These are phyloP conservation scores for Saguinus imperator DNA, from an alignment of 2,113 vertebrate species.

Conservation along the genomic window DNA sequence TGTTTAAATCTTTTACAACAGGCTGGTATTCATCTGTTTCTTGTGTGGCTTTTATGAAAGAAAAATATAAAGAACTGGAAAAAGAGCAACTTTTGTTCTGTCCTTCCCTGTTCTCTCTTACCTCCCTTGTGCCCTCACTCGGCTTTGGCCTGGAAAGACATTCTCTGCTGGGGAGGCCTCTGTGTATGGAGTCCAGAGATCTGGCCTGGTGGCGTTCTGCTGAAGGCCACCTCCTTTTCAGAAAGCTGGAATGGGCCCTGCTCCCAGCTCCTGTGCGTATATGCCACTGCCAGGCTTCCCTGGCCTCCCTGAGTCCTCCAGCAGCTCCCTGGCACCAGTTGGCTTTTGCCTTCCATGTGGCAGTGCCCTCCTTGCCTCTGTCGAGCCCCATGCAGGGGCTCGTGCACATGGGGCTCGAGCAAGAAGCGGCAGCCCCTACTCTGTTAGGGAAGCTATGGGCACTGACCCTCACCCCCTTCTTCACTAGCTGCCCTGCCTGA, in stretches of 20 bases:
- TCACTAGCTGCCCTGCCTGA: not conserved
- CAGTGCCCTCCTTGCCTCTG: not conserved
- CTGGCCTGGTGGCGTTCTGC: not conserved
- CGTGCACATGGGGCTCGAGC: rapidly evolving
- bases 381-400: not conserved
- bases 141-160: not conserved
- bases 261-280: not conserved
- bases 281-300: not conserved
- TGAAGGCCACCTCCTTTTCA: not conserved
- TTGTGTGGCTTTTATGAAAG: constrained; percentile 48
- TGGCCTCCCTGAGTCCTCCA: not conserved
- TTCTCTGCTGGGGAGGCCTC: not conserved
- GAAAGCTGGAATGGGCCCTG: not conserved
- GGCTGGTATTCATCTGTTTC: constrained; percentile 35
- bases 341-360: not conserved
- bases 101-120: not conserved
- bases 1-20: not conserved
- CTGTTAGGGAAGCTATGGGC: not conserved
- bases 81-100: not conserved
- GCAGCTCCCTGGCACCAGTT: not conserved
- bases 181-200: not conserved
- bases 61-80: not conserved
- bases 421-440: not conserved
- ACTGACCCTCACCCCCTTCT: not conserved
- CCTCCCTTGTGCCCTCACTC: not conserved